Evolutionary conservation across 1,140 invertebrate genomes (phyloP).

Genomic region (Monochamus saltuarius): DNA sequence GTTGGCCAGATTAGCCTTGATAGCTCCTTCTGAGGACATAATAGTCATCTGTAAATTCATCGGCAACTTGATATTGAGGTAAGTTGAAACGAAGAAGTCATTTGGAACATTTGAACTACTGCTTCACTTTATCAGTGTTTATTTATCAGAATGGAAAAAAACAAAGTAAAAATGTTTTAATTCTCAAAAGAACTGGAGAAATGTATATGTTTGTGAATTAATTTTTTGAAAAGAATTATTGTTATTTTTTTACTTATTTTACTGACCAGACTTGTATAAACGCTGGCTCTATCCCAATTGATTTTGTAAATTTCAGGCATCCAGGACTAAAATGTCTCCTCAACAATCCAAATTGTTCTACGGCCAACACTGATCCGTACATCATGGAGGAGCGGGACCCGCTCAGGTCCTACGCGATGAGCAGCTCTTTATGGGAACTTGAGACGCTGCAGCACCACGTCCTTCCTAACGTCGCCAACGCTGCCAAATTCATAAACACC

Average conservation of each 20-base stretch:
- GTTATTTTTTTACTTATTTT: too few species aligned
- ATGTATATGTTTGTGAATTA: too few species aligned
- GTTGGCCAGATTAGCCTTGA: constrained; percentile 76
- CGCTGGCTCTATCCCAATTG: background rate
- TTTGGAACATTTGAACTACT: background rate
- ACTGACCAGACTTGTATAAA: too few species aligned
- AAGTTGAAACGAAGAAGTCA: constrained; percentile 9
- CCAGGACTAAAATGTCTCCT: constrained; percentile 78
- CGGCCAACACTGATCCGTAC: constrained; percentile 75
- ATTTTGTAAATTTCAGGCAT: constrained; percentile 57
- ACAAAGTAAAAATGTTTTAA: too few species aligned
- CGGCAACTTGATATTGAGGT: constrained; percentile 79
- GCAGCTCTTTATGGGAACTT: constrained; percentile 92
- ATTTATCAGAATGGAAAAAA: too few species aligned
- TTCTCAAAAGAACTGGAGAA: too few species aligned
- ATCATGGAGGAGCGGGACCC: constrained; percentile 79
- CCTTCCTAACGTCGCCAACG: constrained; percentile 68
- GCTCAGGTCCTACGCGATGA: constrained; percentile 71
- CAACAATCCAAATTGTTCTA: constrained; percentile 58
- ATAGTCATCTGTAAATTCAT: constrained; percentile 80
- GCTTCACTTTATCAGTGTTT: constrained; percentile 2
- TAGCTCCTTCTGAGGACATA: constrained; percentile 79
- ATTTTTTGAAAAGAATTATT: too few species aligned
- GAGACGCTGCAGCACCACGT: constrained; percentile 72
- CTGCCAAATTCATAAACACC: constrained; percentile 67